Base-by-base conservation (phyloP, 2,113 vertebrate genomes). In the Nothocercus nigrocapillus region DNA sequence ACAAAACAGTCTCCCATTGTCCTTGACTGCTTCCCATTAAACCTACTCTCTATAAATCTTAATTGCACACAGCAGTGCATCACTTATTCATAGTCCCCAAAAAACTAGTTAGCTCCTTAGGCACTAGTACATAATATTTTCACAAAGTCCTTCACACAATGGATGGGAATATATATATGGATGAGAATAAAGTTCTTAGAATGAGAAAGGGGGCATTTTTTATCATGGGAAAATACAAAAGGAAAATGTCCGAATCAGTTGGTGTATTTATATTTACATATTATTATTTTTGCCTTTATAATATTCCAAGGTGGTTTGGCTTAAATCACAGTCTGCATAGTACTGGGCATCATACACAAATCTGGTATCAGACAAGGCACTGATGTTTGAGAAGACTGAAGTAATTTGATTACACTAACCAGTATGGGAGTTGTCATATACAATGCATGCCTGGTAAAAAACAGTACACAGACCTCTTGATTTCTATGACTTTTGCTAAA, bases 1-100 rank as follows among this genome's bases (percentile, higher is more conserved):
- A 30, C 30, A 56, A 83, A 88, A 62, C 21, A 86, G 13, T 64
- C 40, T 95, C 58, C 34, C n/a, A 42, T 88, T 51, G 19, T 81
- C 64, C 53, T 94, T 91, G 74, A 84, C 78, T 89, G 59, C 73
- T 94, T 56, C 38, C 36, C 61, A 82, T 96, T 85, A 94, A n/a
- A 84, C 58, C 61, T 58, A 15, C 53, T 67, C 11, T 73, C 47
- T 70, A 27, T 91, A 85, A 95, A 94, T 74, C 62, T 82, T 84
- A 94, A 93, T 77, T 93, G 53, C 28, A 91, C 56, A 67, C 53
- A 91, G 86, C 53, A 91, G 44, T 74, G 11, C 21, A 40, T 72
- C 53, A 85, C 72, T 90, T 82, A 44, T 14, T 94, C 53, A 74
- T 42, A 73, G 36, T 84, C 27, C 44, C n/a, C 6, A 49, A 51